phyloP scores from a whole-genome alignment of 2,888 invertebrate genomes.

The Brachylomia viminalis region DNA sequence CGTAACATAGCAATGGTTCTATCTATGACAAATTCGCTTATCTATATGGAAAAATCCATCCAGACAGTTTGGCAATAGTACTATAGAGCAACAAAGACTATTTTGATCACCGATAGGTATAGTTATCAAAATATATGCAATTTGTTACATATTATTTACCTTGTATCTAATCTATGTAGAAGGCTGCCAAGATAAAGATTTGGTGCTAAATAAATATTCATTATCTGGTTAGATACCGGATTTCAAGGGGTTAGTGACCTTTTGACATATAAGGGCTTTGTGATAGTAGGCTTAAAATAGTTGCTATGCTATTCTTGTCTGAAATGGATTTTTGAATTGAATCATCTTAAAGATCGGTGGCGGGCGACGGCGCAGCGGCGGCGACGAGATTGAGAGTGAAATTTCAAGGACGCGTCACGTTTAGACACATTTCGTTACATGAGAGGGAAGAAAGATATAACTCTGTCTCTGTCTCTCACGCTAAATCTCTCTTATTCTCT shows the following conservation, averaged over 20 bases:
- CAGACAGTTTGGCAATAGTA: slow-evolving; percentile 54
- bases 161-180: slow-evolving; percentile 58
- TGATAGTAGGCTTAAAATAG: not conserved
- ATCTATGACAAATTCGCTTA: not conserved
- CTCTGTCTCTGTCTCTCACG: no score
- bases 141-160: slow-evolving; percentile 25
- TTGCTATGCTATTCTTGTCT: slow-evolving; percentile 25
- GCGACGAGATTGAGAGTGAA: no score
- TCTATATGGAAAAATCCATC: slow-evolving; percentile 45
- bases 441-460: no score
- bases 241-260: slow-evolving; percentile 39
- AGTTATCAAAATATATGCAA: slow-evolving; percentile 40
- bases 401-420: no score
- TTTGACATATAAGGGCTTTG: slow-evolving; percentile 37
- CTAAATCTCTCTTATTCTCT: no score
- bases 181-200: slow-evolving; percentile 54
- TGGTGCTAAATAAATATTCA: slow-evolving; percentile 58
- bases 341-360: no score
- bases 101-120: slow-evolving; percentile 28
- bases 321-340: not conserved
- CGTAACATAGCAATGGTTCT: not conserved
- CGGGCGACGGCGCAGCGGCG: no score
- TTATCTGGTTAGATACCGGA: slow-evolving; percentile 36
- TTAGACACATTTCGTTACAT: no score
- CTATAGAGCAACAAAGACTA: slow-evolving; percentile 4